phyloP scores from a whole-genome alignment of 1,140 invertebrate species.

The Oscheius sp. region DNA sequence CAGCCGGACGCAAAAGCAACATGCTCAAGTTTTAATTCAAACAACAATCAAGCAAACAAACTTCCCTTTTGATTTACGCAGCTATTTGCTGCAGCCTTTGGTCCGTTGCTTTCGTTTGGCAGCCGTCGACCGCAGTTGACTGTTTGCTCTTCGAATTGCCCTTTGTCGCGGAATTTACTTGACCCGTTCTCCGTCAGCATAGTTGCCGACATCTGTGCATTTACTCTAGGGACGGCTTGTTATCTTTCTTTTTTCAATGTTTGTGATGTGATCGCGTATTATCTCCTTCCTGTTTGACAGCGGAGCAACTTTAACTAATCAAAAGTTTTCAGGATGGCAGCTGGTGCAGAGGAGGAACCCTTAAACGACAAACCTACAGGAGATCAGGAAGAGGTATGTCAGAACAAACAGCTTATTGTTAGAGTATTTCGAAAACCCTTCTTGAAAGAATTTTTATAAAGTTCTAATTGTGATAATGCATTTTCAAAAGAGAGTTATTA shows the following conservation, averaged over 20 bases:
- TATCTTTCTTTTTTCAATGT: too few species aligned
- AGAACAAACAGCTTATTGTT: too few species aligned
- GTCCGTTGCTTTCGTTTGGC: not conserved
- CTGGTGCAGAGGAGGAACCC: not conserved
- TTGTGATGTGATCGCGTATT: too few species aligned
- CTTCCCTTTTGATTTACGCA: too few species aligned
- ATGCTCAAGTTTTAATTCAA: too few species aligned
- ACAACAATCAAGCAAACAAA: too few species aligned
- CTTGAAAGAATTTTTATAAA: not conserved
- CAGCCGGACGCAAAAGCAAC: too few species aligned
- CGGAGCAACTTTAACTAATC: not conserved
- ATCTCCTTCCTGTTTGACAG: not conserved
- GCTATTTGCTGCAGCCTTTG: too few species aligned
- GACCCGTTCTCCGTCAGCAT: not conserved
- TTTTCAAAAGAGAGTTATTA: too few species aligned
- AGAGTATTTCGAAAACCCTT: not conserved
- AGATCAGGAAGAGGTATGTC: not conserved
- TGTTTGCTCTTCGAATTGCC: not conserved
- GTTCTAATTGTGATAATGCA: too few species aligned
- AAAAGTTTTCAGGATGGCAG: not conserved
- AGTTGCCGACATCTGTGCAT: too few species aligned
- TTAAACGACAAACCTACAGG: not conserved
- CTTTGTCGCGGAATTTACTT: not conserved
- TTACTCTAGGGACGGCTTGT: too few species aligned
- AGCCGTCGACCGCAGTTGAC: not conserved